Conservation (phyloP, 92 coral and sea anemone species). For the Phenganax subtilis region DNA sequence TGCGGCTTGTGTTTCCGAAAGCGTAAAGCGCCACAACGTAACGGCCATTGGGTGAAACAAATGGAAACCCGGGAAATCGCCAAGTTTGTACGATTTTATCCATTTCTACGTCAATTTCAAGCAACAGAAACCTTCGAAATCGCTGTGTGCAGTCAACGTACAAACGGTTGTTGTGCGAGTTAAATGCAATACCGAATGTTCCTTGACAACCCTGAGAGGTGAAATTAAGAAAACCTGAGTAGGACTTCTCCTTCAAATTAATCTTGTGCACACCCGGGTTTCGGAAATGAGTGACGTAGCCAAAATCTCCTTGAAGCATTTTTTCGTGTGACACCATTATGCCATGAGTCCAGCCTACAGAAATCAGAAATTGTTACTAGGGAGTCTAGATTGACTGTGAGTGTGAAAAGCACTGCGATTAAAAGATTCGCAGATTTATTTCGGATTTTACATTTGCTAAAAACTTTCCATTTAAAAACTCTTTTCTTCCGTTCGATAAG, state of each 20-base stretch:
- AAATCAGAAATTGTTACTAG: not conserved
- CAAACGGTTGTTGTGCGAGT: slow-evolving; percentile 43
- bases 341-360: slow-evolving; percentile 49
- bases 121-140: not conserved
- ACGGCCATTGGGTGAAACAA: slow-evolving; percentile 50
- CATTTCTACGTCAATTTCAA: slow-evolving; percentile 22
- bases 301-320: slow-evolving; percentile 41
- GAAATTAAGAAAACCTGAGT: slow-evolving; percentile 39
- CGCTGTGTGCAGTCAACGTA: slow-evolving; percentile 37
- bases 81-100: slow-evolving; percentile 23
- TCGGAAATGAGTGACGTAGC: slow-evolving; percentile 46
- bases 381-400: not conserved
- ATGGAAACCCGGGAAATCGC: slow-evolving; percentile 42
- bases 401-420: too few relatives aligned
- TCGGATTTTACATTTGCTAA: too few relatives aligned
- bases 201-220: slow-evolving; percentile 43
- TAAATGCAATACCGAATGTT: slow-evolving; percentile 49
- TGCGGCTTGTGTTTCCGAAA: slow-evolving; percentile 43
- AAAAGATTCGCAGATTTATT: too few relatives aligned
- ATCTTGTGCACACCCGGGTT: slow-evolving; percentile 52
- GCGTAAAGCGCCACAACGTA: slow-evolving; percentile 34
- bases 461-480: too few relatives aligned
- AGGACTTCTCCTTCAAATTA: slow-evolving; percentile 39
- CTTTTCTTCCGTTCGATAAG: too few relatives aligned
- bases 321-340: slow-evolving; percentile 46